phyloP scores from a whole-genome alignment of 2,113 vertebrate genomes.

The Platichthys stellatus region DNA sequence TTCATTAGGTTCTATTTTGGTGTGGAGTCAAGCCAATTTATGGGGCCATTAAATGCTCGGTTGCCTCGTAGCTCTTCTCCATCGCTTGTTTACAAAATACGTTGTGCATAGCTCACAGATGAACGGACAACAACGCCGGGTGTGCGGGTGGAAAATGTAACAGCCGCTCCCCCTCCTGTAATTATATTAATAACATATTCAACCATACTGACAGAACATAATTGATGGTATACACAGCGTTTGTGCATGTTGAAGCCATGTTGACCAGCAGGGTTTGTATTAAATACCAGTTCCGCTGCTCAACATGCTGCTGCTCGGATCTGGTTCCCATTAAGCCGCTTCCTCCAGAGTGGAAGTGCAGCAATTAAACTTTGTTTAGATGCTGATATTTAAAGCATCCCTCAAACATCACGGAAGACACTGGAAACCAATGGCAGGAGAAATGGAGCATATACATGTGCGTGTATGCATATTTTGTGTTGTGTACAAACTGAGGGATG shows the following conservation, averaged over 20 bases:
- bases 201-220: conserved; percentile 11
- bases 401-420: conserved; percentile 29
- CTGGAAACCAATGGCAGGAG: conserved; percentile 19
- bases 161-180: neutral
- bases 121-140: neutral
- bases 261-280: conserved; percentile 7
- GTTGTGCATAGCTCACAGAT: conserved; percentile 7
- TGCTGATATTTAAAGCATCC: conserved; percentile 28
- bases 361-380: conserved; percentile 63
- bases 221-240: conserved; percentile 1
- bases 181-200: conserved; percentile 1
- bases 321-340: conserved; percentile 67
- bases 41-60: conserved; percentile 17
- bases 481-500: conserved; percentile 18
- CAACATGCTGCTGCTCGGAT: conserved; percentile 29
- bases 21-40: conserved; percentile 4
- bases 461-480: conserved; percentile 20
- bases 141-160: conserved; percentile 14
- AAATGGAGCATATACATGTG: neutral
- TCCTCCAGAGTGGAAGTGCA: conserved; percentile 49
- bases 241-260: conserved; percentile 13
- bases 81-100: conserved; percentile 25
- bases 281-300: conserved; percentile 20
- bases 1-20: conserved; percentile 24
- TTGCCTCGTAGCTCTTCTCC: conserved; percentile 20